Evolutionary conservation across 2,888 invertebrate genomes (phyloP), one percentile per base, ranked within the genome.

Genomic region (Apamea crenata): DNA sequence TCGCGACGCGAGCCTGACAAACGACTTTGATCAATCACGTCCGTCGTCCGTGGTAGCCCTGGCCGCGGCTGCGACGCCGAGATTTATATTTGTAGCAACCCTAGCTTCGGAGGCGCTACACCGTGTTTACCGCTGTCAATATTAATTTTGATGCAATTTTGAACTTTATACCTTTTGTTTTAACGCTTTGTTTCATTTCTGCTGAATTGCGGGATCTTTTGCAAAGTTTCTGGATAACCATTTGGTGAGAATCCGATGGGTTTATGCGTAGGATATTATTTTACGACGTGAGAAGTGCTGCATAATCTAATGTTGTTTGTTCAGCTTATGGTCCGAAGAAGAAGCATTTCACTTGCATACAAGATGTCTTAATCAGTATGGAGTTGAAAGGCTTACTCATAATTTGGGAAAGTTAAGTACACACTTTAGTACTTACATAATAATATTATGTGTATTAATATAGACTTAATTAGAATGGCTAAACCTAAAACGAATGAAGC

Each of bases 21-120:
- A 96, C 95, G 95, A 96, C 95, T 96, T 95, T 95, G 96, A 96
- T 96, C 96, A 96, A 96, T 96, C 96, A 96, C 95, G 93, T 88
- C 94, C 93, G 95, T 94, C 94, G 95, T 95, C 93, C 93, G 94
- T 92, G 94, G 92, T 94, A 93, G 94, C 95, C 94, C 94, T 94
- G 93, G 93, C 94, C 94, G 93, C 93, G 93, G 94, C 94, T 94
- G 91, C 90, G 90, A 90, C 89, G 89, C 77, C 85, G 85, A 93
- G 92, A 92, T 93, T 93, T 93, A 93, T 94, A 92, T 91, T 91
- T 93, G 93, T 91, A 91, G 92, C 94, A 94, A 93, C 95, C 95
- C 95, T 95, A 94, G 92, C 94, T 93, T 90, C 87, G 89, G 92
- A 94, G 93, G 93, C 91, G 91, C 90, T 91, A 88, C 89, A 84